Percentiles rank a stretch among this genome's conserved stretches.
Conservation (phyloP, 2,113 vertebrate species). For the Dipodomys ordii region DNA sequence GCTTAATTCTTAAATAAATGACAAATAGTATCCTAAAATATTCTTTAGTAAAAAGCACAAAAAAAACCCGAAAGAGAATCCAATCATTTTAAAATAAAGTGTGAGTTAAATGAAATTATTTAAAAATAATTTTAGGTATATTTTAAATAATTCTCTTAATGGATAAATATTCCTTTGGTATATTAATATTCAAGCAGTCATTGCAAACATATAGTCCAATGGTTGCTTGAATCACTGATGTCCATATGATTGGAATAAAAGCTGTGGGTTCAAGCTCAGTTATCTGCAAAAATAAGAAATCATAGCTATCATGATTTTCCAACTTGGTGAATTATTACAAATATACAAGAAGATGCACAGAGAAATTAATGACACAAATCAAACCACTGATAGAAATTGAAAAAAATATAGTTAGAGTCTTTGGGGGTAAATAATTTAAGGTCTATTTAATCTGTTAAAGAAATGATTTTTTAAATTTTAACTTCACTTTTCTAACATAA, state of each 20-base stretch:
- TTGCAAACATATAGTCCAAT: not conserved
- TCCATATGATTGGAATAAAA: too few species aligned
- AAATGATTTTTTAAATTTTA: not conserved
- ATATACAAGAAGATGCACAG: too few species aligned
- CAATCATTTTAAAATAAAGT: not conserved
- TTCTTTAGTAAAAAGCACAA: constrained; percentile 30
- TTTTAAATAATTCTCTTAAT: too few species aligned
- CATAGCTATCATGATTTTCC: too few species aligned
- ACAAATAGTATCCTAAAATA: not conserved
- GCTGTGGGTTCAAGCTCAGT: too few species aligned
- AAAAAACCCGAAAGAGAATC: not conserved
- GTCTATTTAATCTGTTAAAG: not conserved
- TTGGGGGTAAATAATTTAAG: constrained; percentile 52
- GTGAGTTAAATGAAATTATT: not conserved
- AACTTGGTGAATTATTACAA: too few species aligned
- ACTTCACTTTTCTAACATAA: constrained; percentile 27
- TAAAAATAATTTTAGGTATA: not conserved
- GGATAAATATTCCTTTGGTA: not conserved
- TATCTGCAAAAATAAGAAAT: too few species aligned
- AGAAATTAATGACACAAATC: not conserved
- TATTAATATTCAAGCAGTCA: not conserved
- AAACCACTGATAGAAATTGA: not conserved
- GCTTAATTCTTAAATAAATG: not conserved
- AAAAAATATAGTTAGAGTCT: not conserved
- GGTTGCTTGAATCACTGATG: not conserved